Percentiles rank a stretch among this genome's conserved stretches.
Evolutionary conservation across 1,140 invertebrate genomes (phyloP).

Genomic region (Diploscapter pachys): DNA sequence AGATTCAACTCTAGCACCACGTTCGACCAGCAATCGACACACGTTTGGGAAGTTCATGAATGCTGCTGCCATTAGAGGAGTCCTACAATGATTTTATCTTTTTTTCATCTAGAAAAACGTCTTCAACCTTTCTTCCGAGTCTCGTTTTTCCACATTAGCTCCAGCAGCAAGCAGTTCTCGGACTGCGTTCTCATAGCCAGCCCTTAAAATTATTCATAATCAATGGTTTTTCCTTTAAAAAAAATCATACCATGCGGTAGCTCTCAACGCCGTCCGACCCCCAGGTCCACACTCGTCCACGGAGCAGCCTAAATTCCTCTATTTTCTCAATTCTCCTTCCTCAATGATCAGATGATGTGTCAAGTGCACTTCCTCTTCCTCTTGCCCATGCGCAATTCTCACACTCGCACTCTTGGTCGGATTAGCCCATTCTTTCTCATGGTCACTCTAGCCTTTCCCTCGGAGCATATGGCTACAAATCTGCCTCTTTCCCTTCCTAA

Average conservation of each 20-base stretch:
- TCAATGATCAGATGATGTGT: constrained; percentile 14
- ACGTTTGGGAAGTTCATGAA: constrained; percentile 39
- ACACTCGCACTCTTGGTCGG: not conserved
- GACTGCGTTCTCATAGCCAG: constrained; percentile 18
- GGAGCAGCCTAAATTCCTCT: constrained; percentile 12
- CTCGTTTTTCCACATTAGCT: constrained; percentile 30
- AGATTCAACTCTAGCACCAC: constrained; percentile 25
- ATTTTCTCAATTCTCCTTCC: not conserved
- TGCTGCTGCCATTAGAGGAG: constrained; percentile 38
- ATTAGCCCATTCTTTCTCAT: not conserved
- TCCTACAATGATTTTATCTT: constrained; percentile 3
- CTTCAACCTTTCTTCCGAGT: constrained; percentile 20
- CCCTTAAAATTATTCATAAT: constrained; percentile 17
- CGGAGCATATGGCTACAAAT: not conserved
- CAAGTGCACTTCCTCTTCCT: constrained; percentile 2
- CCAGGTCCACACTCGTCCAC: constrained; percentile 39
- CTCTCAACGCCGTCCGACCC: constrained; percentile 36
- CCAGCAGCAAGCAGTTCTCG: constrained; percentile 23
- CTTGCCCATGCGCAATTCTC: constrained; percentile 15
- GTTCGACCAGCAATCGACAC: constrained; percentile 18
- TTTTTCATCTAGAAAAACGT: not conserved
- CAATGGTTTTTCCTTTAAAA: not conserved
- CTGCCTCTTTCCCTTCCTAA: not conserved
- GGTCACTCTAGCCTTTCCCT: not conserved
- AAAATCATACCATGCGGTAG: constrained; percentile 35